phyloP scores from a whole-genome alignment of 37 sponge, comb jelly and placozoan genomes.

The Aplysina aerophoba region DNA sequence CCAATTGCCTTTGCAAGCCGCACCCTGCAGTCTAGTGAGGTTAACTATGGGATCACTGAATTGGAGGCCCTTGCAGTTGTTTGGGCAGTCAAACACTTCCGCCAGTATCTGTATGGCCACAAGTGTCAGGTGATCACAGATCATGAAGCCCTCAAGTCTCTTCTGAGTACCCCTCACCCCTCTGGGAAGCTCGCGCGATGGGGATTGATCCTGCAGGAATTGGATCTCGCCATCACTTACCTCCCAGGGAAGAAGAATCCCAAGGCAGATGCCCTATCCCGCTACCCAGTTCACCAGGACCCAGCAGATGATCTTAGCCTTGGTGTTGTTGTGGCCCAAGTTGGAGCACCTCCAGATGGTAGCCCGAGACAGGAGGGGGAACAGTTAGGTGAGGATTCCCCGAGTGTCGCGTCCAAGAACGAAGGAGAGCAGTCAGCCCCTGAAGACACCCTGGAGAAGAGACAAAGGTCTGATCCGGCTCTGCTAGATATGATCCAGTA shows the following conservation, averaged over 20 bases:
- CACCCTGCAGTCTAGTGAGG: conserved; percentile 32
- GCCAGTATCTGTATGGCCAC: conserved; percentile 40
- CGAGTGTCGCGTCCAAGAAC: too few species aligned
- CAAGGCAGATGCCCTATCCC: conserved; percentile 22
- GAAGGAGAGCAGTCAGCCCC: neutral
- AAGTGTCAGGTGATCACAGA: conserved; percentile 25
- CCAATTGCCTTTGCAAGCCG: conserved; percentile 39
- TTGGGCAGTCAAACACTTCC: conserved; percentile 40
- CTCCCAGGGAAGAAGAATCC: conserved; percentile 16
- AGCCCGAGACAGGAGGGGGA: too few species aligned
- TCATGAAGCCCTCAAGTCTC: conserved; percentile 37
- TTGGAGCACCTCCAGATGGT: too few species aligned
- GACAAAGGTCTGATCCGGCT: conserved; percentile 32
- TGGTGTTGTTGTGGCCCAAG: too few species aligned
- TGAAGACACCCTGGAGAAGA: neutral
- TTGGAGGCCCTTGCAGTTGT: conserved; percentile 41
- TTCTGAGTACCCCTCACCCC: conserved; percentile 40
- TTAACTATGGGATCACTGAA: conserved; percentile 29
- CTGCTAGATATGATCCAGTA: conserved; percentile 1
- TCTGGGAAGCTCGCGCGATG: conserved; percentile 41
- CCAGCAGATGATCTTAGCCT: neutral
- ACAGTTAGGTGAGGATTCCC: too few species aligned
- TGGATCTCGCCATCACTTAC: conserved; percentile 36
- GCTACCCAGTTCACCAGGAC: neutral
- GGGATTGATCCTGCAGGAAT: conserved; percentile 36